These are phyloP conservation scores for Phylloscopus trochilus DNA, from an alignment of 2,113 vertebrate species.

Conservation along the genomic window DNA sequence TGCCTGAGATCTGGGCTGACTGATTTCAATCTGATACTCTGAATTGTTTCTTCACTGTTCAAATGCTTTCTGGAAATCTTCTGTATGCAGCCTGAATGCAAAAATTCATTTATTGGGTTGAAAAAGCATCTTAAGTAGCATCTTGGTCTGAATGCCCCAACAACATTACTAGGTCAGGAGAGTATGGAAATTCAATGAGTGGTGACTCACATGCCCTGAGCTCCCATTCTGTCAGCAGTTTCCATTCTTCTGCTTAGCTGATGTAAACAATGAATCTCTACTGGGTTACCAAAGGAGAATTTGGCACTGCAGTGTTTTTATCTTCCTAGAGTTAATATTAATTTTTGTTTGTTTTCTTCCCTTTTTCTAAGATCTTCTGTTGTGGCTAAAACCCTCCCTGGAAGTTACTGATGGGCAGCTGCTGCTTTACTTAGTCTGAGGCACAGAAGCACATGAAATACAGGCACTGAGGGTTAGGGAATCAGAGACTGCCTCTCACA, in stretches of 20 bases:
- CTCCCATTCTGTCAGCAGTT: conserved; percentile 56
- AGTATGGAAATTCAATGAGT: conserved; percentile 24
- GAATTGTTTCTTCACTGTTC: not conserved
- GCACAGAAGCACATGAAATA: not conserved
- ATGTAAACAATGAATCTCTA: conserved; percentile 18
- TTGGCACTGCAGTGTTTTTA: not conserved
- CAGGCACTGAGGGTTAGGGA: not conserved
- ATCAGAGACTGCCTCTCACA: not conserved
- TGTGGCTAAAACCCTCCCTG: not conserved
- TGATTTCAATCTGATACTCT: not conserved
- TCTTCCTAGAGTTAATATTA: not conserved
- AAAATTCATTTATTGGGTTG: not conserved
- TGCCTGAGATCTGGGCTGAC: not conserved
- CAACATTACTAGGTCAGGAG: not conserved
- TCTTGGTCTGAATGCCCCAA: not conserved
- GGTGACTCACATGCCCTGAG: conserved; percentile 37
- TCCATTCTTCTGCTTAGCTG: conserved; percentile 37
- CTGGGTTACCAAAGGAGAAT: conserved; percentile 10
- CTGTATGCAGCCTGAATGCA: not conserved
- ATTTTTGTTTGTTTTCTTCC: not conserved
- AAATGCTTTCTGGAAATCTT: not conserved
- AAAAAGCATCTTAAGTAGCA: not conserved
- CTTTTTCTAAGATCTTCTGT: not conserved
- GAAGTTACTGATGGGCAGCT: not conserved
- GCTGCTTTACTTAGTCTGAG: not conserved